Evolutionary conservation across 2,113 vertebrate species (phyloP).

Genomic region (Gambusia affinis): DNA sequence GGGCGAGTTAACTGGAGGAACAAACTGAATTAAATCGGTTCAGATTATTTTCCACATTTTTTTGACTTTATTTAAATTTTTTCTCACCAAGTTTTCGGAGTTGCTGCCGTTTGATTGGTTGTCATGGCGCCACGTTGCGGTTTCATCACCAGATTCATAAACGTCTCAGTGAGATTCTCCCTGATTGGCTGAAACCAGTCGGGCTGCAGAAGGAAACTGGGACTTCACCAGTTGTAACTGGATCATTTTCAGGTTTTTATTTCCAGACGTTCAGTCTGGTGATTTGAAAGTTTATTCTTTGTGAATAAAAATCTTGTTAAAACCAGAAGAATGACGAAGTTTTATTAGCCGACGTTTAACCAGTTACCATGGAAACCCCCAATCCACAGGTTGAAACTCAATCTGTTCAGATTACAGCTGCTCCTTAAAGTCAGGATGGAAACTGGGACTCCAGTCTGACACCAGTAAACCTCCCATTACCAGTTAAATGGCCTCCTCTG

Average conservation of each 20-base stretch:
- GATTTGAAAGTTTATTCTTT: too few species aligned
- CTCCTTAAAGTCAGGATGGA: neutral
- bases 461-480: neutral
- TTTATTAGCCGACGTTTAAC: neutral
- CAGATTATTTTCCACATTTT: too few species aligned
- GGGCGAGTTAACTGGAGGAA: too few species aligned
- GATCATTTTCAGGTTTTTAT: too few species aligned
- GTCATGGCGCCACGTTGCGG: too few species aligned
- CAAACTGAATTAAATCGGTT: too few species aligned
- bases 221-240: neutral
- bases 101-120: too few species aligned
- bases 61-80: too few species aligned
- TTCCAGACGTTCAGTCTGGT: too few species aligned
- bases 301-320: neutral
- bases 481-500: neutral
- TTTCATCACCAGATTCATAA: neutral
- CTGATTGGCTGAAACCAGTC: neutral
- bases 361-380: neutral
- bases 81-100: too few species aligned
- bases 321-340: neutral
- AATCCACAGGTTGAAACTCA: neutral
- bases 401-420: neutral
- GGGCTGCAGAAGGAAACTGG: neutral
- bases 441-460: neutral
- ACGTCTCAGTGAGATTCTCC: too few species aligned